These are phyloP conservation scores for Cryptomyrus ogoouensis DNA, from an alignment of 2,113 vertebrate genomes.

Conservation along the genomic window DNA sequence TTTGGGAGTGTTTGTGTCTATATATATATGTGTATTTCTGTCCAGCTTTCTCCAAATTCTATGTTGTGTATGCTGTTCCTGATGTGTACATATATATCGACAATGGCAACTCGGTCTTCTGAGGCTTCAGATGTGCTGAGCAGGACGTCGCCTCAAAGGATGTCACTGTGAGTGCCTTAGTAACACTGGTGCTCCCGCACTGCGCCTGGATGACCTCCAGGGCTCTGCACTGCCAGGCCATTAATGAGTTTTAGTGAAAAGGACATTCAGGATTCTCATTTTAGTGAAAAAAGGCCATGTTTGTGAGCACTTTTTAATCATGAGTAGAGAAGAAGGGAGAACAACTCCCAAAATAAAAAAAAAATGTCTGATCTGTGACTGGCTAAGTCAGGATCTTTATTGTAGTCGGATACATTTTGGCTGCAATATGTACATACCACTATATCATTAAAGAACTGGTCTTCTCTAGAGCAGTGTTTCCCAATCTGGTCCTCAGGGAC, in stretches of 20 bases:
- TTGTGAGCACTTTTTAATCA: background rate
- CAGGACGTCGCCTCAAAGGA: background rate
- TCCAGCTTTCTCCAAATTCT: background rate
- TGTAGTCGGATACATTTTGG: too few species aligned
- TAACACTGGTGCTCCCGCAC: background rate
- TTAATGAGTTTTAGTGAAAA: slow-evolving; percentile 20
- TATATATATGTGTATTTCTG: background rate
- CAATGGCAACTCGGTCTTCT: background rate
- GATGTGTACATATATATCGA: background rate
- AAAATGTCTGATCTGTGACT: too few species aligned
- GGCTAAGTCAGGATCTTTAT: too few species aligned
- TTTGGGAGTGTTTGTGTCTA: background rate
- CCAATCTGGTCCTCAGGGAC: background rate
- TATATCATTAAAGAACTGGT: background rate
- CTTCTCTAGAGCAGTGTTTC: background rate
- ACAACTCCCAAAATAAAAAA: background rate
- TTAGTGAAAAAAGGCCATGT: background rate
- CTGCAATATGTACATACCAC: too few species aligned
- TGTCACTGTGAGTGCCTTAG: slow-evolving; percentile 6
- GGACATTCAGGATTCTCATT: background rate
- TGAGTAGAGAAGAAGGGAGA: background rate
- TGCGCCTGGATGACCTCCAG: slow-evolving; percentile 26
- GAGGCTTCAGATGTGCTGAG: background rate
- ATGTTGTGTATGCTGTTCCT: background rate
- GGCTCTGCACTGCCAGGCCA: slow-evolving; percentile 31